phyloP scores from a whole-genome alignment of 2,888 invertebrate genomes.

The Caenorhabditis doughertyi region DNA sequence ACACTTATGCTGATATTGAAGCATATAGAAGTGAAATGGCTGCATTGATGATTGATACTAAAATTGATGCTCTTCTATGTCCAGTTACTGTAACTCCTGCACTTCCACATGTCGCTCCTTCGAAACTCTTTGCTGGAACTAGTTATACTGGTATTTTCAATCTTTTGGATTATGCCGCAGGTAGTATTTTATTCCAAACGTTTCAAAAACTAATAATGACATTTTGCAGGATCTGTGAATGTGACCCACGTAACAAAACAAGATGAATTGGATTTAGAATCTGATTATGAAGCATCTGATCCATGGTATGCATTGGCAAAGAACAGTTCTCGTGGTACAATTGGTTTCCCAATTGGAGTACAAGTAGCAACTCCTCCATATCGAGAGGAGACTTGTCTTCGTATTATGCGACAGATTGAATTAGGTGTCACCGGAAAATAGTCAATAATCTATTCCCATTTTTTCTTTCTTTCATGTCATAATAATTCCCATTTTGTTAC shows the following conservation, averaged over 20 bases:
- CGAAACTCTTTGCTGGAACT: conserved; percentile 73
- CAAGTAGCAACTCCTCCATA: conserved; percentile 78
- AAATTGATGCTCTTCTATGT: conserved; percentile 74
- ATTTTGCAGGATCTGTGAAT: conserved; percentile 76
- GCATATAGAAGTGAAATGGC: conserved; percentile 73
- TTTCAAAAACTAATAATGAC: not conserved
- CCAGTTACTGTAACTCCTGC: conserved; percentile 71
- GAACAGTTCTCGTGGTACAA: conserved; percentile 56
- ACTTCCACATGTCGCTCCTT: conserved; percentile 72
- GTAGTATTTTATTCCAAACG: conserved; percentile 46
- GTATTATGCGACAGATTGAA: conserved; percentile 77
- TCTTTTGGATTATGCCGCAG: conserved; percentile 83
- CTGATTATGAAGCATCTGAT: conserved; percentile 73
- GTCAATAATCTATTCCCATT: conserved; percentile 5
- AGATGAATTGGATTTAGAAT: conserved; percentile 69
- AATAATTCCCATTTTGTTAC: conserved; percentile 28
- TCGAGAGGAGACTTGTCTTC: conserved; percentile 74
- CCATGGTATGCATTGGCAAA: conserved; percentile 73
- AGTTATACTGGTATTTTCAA: conserved; percentile 82
- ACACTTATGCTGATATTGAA: conserved; percentile 75
- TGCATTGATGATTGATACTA: conserved; percentile 66
- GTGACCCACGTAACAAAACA: conserved; percentile 79
- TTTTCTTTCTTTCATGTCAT: conserved; percentile 24
- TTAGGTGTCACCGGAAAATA: conserved; percentile 61
- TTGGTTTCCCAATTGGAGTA: conserved; percentile 57